Base-by-base conservation (phyloP, 2,113 vertebrate genomes). In the Arenaria interpres region DNA sequence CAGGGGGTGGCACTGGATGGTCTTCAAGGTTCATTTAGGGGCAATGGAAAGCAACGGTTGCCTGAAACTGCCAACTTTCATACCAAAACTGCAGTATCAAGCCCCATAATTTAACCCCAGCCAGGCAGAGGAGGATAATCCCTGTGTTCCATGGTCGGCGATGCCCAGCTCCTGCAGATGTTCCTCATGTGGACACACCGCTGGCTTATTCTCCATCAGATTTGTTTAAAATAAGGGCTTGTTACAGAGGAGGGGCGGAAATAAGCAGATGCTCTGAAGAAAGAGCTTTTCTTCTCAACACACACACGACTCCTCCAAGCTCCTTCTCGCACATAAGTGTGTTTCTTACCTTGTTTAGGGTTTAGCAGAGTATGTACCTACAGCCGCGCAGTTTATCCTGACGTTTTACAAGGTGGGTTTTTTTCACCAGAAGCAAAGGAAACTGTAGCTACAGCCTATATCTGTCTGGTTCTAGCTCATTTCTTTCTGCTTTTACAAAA, bases 71-170 rank as follows among this genome's bases (percentile, higher is more conserved):
- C 28, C 76, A 71, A 12, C 46, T 90, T 89, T 57, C 22, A 3
- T 53, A 46, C 37, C 17, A 2, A 84, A 89, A 92, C 63, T n/a
- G 32, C 63, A 32, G 54, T 37, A 35, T 92, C n/a, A 79, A 81
- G 63, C 82, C 48, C 62, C 21, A 12, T 87, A 41, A 67, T 87
- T 59, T 88, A 80, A 57, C 59, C 45, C 41, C 20, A 56, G 33
- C 10, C 45, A 50, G 71, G 27, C 32, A 39, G 51, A 56, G 19
- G 18, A 57, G 33, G n/a, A 80, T 77, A 60, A 90, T 90, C 48
- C 62, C 39, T 4, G 0, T 69, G 14, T 8, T 35, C 4, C 37
- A 37, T 22, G 9, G 33, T 23, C 4, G 3, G 41, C 2, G 0
- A 7, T 50, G 53, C 84, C 60, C 3, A 5, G 0, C 9, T 80